These are phyloP conservation scores for Drosophila gaucha DNA, from an alignment of 2,888 invertebrate species.

Conservation along the genomic window DNA sequence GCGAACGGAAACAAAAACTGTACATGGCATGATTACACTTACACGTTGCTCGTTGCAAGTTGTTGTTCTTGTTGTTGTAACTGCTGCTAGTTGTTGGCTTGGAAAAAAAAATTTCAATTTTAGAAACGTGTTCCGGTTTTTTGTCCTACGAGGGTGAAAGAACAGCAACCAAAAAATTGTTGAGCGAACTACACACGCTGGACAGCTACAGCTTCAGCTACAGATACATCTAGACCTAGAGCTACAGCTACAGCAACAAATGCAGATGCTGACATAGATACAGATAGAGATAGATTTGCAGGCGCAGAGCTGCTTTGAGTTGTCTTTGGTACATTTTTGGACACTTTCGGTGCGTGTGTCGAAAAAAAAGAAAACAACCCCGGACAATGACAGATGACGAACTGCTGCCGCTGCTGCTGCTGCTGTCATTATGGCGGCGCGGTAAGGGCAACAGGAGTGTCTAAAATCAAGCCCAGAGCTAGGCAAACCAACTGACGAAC, in stretches of 20 bases:
- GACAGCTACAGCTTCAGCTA: conserved; percentile 26
- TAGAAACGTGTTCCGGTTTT: conserved; percentile 70
- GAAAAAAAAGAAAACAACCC: conserved; percentile 48
- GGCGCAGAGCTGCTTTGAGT: conserved; percentile 69
- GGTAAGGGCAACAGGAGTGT: conserved; percentile 50
- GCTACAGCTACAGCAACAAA: conserved; percentile 18
- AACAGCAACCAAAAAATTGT: conserved; percentile 19
- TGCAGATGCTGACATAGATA: conserved; percentile 13
- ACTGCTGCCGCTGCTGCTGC: conserved; percentile 26
- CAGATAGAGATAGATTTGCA: conserved; percentile 23
- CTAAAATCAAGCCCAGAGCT: conserved; percentile 62
- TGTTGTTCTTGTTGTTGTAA: conserved; percentile 12
- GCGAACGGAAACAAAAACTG: conserved; percentile 67
- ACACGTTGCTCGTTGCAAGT: conserved; percentile 37
- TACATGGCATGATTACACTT: conserved; percentile 75
- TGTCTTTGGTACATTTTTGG: conserved; percentile 74
- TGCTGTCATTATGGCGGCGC: conserved; percentile 68
- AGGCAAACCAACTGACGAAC: conserved; percentile 66
- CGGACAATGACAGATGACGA: conserved; percentile 77
- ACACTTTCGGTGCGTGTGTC: conserved; percentile 61
- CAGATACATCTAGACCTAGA: too few species aligned
- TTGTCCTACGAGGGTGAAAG: conserved; percentile 42
- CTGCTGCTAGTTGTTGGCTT: conserved; percentile 3
- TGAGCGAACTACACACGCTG: conserved; percentile 24
- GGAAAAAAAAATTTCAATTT: conserved; percentile 74